Conservation (phyloP, 2,113 vertebrate species). For the Leptobrachium leishanense region DNA sequence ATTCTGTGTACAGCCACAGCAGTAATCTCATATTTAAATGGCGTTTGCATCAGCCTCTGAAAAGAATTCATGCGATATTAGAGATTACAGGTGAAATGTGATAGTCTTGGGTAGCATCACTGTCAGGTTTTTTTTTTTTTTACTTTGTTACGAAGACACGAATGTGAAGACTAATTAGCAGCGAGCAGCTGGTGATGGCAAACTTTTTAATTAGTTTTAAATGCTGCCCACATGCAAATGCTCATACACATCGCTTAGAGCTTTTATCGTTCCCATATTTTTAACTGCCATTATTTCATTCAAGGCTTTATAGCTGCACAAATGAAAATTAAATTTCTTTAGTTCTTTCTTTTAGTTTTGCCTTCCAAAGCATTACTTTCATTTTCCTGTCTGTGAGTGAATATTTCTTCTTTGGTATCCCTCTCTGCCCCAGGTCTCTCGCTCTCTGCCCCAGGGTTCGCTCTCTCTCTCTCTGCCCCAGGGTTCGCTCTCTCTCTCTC, state of each 20-base stretch:
- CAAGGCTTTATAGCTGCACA: constrained; percentile 31
- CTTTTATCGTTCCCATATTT: constrained; percentile 41
- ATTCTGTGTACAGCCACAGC: not conserved
- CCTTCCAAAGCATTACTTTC: constrained; percentile 4
- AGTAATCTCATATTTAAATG: not conserved
- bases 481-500: no score
- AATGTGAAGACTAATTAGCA: constrained; percentile 44
- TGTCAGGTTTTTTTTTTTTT: constrained; percentile 6
- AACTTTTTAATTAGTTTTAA: constrained; percentile 49
- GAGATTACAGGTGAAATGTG: constrained; percentile 20
- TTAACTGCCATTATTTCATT: constrained; percentile 33
- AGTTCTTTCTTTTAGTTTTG: not conserved
- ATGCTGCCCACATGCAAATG: constrained; percentile 46
- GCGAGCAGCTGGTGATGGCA: constrained; percentile 43
- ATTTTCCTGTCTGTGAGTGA: not conserved
- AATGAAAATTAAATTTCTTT: constrained; percentile 15
- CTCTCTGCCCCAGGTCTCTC: no score
- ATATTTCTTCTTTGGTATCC: no score
- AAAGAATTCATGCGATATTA: constrained; percentile 5
- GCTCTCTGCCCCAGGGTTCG: no score
- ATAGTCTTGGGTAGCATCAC: constrained; percentile 24
- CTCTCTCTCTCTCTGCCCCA: no score
- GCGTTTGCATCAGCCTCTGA: not conserved
- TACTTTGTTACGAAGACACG: constrained; percentile 27
- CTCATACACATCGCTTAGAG: constrained; percentile 24